Percentiles rank a stretch among this genome's conserved stretches.
Evolutionary conservation across 2,888 invertebrate species (phyloP).

Genomic region (Habroteleia sp.): DNA sequence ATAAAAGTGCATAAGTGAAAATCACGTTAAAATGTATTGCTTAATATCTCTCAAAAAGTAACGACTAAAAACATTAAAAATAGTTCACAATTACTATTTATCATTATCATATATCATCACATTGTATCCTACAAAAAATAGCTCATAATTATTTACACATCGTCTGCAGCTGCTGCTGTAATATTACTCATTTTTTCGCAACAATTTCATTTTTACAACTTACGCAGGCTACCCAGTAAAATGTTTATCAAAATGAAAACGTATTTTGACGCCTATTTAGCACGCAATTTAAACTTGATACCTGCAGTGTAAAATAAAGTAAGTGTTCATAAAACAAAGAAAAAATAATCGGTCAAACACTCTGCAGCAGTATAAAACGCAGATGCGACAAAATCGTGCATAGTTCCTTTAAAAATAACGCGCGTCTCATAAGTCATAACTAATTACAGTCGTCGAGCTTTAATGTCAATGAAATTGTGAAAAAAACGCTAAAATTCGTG

Average conservation of each 20-base stretch:
- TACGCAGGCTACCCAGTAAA: conserved; percentile 31
- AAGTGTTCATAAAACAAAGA: conserved; percentile 54
- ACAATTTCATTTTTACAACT: conserved; percentile 56
- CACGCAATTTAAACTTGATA: conserved; percentile 47
- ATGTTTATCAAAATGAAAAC: conserved; percentile 56
- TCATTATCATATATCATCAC: too few relatives aligned
- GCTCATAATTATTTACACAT: conserved; percentile 51
- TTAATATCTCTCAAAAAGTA: too few relatives aligned
- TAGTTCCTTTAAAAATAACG: conserved; percentile 46
- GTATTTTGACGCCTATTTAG: conserved; percentile 52
- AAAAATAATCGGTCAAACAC: conserved; percentile 55
- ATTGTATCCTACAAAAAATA: too few relatives aligned
- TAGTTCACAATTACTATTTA: not conserved
- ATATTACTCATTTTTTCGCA: conserved; percentile 48
- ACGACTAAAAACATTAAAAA: too few relatives aligned
- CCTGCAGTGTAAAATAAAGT: conserved; percentile 33
- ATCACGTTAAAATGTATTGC: too few relatives aligned
- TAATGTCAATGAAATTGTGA: conserved; percentile 46
- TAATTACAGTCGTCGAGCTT: conserved; percentile 51
- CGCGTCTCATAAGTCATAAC: conserved; percentile 54
- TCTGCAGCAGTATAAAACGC: conserved; percentile 60
- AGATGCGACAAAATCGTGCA: conserved; percentile 33
- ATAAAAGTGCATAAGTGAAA: too few relatives aligned
- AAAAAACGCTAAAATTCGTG: conserved; percentile 44
- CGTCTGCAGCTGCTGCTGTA: conserved; percentile 36